phyloP scores from a whole-genome alignment of 2,888 invertebrate species.

The Ryuthela nishihirai region DNA sequence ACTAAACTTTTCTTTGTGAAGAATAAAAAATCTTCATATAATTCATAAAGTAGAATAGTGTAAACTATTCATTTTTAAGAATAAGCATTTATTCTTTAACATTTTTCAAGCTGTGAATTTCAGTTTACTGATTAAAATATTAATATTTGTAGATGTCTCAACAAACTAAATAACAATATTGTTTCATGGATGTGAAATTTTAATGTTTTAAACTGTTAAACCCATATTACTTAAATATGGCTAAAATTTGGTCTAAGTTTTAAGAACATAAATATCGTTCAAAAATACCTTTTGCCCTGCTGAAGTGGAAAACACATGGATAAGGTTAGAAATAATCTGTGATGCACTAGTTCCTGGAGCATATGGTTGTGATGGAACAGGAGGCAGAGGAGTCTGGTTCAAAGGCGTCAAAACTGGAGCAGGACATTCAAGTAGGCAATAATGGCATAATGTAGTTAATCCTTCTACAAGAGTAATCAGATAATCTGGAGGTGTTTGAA shows the following conservation, averaged over 20 bases:
- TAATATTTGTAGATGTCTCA: no score
- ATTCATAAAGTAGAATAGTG: no score
- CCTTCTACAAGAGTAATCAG: slow-evolving; percentile 72
- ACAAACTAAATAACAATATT: no score
- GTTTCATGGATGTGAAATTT: no score
- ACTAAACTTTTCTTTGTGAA: no score
- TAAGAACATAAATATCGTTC: background rate
- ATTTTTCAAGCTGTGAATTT: no score
- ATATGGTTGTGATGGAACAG: slow-evolving; percentile 37
- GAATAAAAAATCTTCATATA: no score
- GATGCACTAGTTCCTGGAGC: slow-evolving; percentile 46
- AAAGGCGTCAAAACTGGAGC: slow-evolving; percentile 47
- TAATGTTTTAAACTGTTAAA: no score
- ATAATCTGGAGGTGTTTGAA: slow-evolving; percentile 71
- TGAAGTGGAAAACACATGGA: slow-evolving; percentile 73
- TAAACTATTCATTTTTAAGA: no score
- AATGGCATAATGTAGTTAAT: slow-evolving; percentile 72
- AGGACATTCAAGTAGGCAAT: slow-evolving; percentile 64
- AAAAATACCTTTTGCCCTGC: slow-evolving; percentile 39
- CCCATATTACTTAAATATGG: no score
- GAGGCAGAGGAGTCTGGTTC: slow-evolving; percentile 44
- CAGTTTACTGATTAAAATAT: no score
- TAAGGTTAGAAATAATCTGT: slow-evolving; percentile 73
- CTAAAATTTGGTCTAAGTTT: background rate
- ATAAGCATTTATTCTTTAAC: no score